These are phyloP conservation scores for Parnassius smintheus DNA, from an alignment of 2,888 invertebrate species.

Conservation along the genomic window DNA sequence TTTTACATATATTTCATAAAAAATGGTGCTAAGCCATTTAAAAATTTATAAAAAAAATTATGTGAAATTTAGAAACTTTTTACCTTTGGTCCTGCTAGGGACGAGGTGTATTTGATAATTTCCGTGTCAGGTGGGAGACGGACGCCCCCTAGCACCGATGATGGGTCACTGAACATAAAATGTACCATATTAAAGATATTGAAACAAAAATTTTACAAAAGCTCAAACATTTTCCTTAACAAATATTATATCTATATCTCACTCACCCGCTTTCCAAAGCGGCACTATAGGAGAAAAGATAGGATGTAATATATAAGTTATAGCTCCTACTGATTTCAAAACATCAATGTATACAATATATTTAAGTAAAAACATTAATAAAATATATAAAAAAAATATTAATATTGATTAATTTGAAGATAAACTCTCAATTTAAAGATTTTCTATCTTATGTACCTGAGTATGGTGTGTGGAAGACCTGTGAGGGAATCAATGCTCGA, in stretches of 20 bases:
- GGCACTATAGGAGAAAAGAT: slow-evolving; percentile 77
- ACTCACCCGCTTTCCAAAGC: slow-evolving; percentile 87
- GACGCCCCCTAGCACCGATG: slow-evolving; percentile 91
- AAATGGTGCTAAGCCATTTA: too few relatives aligned
- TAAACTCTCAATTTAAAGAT: too few relatives aligned
- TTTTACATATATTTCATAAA: too few relatives aligned
- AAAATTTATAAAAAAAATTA: not conserved
- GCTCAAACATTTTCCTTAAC: not conserved
- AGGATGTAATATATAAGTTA: too few relatives aligned
- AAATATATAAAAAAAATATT: too few relatives aligned
- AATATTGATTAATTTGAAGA: too few relatives aligned
- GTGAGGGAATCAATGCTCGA: slow-evolving; percentile 70
- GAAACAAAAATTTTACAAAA: not conserved
- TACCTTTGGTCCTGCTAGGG: slow-evolving; percentile 91
- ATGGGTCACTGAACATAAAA: slow-evolving; percentile 83
- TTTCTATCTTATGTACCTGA: slow-evolving; percentile 52
- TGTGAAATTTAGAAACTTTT: slow-evolving; percentile 18
- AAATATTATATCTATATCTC: not conserved
- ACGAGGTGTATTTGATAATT: slow-evolving; percentile 94
- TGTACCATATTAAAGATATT: too few relatives aligned
- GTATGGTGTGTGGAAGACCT: slow-evolving; percentile 74
- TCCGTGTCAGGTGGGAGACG: slow-evolving; percentile 93
- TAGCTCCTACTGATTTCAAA: too few relatives aligned
- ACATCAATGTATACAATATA: too few relatives aligned
- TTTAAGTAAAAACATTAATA: too few relatives aligned